Evolutionary conservation across 1,140 invertebrate species (phyloP).

Genomic region (Heliconius melpomene): DNA sequence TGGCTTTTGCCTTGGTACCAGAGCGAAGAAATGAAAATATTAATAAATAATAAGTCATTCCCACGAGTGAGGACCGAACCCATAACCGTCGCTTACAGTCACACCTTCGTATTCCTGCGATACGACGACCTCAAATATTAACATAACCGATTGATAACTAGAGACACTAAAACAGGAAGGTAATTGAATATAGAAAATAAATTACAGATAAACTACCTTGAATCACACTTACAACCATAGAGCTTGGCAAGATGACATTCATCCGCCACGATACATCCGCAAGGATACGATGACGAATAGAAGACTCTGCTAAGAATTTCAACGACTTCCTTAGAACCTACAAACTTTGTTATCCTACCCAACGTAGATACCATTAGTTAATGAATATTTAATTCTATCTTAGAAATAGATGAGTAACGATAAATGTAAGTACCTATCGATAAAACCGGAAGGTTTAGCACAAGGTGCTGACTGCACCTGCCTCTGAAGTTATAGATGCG

Average conservation of each 20-base stretch:
- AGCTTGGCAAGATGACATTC: constrained; percentile 5
- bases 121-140: background rate
- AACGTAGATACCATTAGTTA: background rate
- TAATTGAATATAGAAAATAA: background rate
- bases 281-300: constrained; percentile 38
- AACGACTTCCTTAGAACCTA: constrained; percentile 54
- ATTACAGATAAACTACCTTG: background rate
- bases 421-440: constrained; percentile 55
- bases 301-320: constrained; percentile 48
- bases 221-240: background rate
- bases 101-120: no score
- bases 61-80: no score
- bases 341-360: background rate
- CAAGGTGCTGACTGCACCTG: constrained; percentile 72
- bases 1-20: no score
- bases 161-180: background rate
- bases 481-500: constrained; percentile 24
- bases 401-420: constrained; percentile 47
- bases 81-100: no score
- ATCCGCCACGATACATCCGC: constrained; percentile 35
- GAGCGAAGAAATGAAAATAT: no score
- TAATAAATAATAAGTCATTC: no score
- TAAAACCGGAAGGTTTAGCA: constrained; percentile 63
- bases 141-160: background rate
- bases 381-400: constrained; percentile 5